Evolutionary conservation across 2,797 vertebrate species (phyloP).

Genomic region (Hapalemur alaotrensis): DNA sequence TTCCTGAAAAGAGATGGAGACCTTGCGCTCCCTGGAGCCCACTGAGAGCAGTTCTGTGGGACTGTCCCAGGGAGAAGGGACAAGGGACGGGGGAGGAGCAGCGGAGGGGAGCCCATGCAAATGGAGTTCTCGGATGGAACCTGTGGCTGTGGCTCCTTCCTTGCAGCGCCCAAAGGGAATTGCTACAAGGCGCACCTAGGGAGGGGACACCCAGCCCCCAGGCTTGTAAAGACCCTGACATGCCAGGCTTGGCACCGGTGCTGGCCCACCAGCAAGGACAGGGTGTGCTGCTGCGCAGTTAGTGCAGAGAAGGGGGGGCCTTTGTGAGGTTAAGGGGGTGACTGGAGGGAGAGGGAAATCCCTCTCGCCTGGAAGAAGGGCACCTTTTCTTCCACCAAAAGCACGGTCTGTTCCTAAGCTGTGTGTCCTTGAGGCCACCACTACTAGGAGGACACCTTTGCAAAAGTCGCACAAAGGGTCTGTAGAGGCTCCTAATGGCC

Average conservation of each 20-base stretch:
- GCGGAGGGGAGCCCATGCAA: fast-evolving
- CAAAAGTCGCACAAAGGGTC: not conserved
- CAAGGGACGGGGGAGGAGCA: not conserved
- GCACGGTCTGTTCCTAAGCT: not conserved
- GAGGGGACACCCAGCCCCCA: not conserved
- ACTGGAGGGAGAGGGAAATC: not conserved
- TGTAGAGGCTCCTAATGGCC: not conserved
- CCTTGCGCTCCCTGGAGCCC: not conserved
- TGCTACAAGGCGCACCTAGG: not conserved
- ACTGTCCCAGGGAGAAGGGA: not conserved
- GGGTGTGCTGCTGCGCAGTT: not conserved
- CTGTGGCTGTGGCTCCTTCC: not conserved
- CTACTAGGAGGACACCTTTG: not conserved
- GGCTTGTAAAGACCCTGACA: not conserved
- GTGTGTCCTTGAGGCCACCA: not conserved
- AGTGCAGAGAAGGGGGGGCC: not conserved
- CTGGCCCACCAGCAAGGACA: not conserved
- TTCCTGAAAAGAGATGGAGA: not conserved
- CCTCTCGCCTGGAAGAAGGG: not conserved
- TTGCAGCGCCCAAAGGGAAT: not conserved
- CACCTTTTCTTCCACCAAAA: not conserved
- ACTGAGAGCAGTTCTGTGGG: not conserved
- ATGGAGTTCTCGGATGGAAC: not conserved
- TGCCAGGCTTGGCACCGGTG: not conserved
- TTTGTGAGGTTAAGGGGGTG: not conserved